Conservation (phyloP, 2,113 vertebrate genomes). For the Carassius auratus region DNA sequence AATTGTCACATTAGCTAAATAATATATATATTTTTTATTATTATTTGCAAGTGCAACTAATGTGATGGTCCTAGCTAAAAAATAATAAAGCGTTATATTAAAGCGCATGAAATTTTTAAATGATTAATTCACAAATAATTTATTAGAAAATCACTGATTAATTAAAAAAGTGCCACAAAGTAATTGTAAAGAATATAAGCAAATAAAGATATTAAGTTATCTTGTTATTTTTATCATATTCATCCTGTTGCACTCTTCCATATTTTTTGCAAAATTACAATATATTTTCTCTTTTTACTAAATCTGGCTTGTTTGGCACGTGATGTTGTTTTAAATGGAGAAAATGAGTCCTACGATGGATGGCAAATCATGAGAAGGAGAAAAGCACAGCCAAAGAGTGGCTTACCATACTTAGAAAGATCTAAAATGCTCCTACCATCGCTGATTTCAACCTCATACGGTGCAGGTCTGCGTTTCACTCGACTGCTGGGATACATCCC, state of each 20-base stretch:
- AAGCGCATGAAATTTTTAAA: neutral
- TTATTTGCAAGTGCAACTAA: neutral
- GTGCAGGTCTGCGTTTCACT: slow-evolving; percentile 77
- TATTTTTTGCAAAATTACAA: neutral
- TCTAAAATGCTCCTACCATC: slow-evolving; percentile 75
- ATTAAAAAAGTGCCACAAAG: neutral
- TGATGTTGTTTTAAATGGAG: neutral
- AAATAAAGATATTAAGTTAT: neutral
- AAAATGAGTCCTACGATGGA: neutral
- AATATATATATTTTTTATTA: neutral
- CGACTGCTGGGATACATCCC: slow-evolving; percentile 81
- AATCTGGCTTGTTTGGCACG: neutral
- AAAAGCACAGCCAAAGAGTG: slow-evolving; percentile 44
- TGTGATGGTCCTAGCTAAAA: neutral
- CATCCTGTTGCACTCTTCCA: neutral
- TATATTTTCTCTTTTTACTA: neutral
- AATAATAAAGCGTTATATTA: neutral
- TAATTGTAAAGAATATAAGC: neutral
- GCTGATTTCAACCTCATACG: slow-evolving; percentile 85
- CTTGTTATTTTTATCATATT: neutral
- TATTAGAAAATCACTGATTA: neutral
- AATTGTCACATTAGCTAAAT: neutral
- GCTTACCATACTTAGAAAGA: slow-evolving; percentile 43
- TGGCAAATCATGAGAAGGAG: neutral
- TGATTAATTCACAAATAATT: neutral